Evolutionary conservation across 1,140 invertebrate species (phyloP).

Genomic region (Trichonephila clavata): DNA sequence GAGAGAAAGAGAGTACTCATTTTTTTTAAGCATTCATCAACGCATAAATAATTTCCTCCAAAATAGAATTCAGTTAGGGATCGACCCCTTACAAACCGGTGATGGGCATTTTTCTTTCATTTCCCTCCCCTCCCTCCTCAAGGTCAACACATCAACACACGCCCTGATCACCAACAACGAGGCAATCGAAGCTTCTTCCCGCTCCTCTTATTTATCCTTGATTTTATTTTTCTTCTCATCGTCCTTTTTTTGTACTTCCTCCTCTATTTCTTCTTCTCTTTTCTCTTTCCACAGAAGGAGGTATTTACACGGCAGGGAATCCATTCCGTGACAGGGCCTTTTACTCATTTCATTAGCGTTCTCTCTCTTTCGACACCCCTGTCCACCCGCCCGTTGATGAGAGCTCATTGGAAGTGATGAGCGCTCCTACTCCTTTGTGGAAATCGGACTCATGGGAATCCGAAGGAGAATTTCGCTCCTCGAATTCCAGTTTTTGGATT

Average conservation of each 20-base stretch:
- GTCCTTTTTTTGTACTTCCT: neutral
- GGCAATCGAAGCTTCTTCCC: constrained; percentile 7
- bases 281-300: neutral
- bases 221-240: neutral
- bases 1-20: too few relatives aligned
- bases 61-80: neutral
- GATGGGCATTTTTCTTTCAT: neutral
- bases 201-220: neutral
- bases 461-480: too few relatives aligned
- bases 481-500: too few relatives aligned
- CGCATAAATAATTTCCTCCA: neutral
- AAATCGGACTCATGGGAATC: too few relatives aligned
- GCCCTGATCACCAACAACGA: constrained; percentile 23
- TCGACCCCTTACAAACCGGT: neutral
- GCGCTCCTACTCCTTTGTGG: neutral
- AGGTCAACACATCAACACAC: constrained; percentile 33
- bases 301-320: neutral
- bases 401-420: neutral
- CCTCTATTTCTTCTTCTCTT: too few relatives aligned
- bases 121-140: neutral
- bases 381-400: neutral
- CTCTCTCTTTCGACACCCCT: neutral
- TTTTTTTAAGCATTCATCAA: too few relatives aligned
- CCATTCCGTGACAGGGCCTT: neutral
- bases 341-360: constrained; percentile 20